Base-by-base conservation (phyloP, 2,888 invertebrate genomes). In the Graphium colonna region DNA sequence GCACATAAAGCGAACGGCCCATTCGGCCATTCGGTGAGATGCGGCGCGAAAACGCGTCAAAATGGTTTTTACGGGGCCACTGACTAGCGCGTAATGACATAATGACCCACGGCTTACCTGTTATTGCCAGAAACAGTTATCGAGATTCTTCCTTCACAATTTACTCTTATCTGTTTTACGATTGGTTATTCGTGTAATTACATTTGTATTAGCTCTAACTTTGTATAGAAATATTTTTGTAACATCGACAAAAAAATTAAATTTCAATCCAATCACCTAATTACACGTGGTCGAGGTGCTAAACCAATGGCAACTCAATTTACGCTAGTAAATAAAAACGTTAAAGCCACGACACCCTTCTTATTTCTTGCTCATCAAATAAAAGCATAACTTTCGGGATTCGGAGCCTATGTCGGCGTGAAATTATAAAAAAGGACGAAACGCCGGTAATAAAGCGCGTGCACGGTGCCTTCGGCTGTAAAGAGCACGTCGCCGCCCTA, bases 1-100 rank as follows among this genome's bases (percentile, higher is more conserved):
- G 68, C 65, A 73, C 77, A 75, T 86, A 83, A 85, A 83, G 73
- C 60, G 67, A n/a, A n/a, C 21, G 21, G 57, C 64, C 60, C 65
- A 60, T 67, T 68, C 59, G 60, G 52, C 56, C 51, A n/a, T n/a
- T n/a, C n/a, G n/a, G n/a, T n/a, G n/a, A n/a, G 52, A 61, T 46
- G 44, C 52, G 57, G 50, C 55, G 48, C 53, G 52, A 43, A 45
- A 53, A 52, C 52, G 51, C 43, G 18, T 54, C 48, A 31, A 49
- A n/a, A 13, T 21, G 12, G 33, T n/a, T 45, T 36, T 49, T 48
- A 48, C 38, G 18, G 42, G 38, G 38, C 17, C 46, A 39, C 52
- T 50, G 38, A 47, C 47, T 10, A 47, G 46, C 47, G 26, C 31
- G 41, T 33, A 40, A 46, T 40, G 33, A 52, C 13, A 12, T 21